Conservation (phyloP, 1,140 invertebrate genomes). For the Bombyx mandarina region DNA sequence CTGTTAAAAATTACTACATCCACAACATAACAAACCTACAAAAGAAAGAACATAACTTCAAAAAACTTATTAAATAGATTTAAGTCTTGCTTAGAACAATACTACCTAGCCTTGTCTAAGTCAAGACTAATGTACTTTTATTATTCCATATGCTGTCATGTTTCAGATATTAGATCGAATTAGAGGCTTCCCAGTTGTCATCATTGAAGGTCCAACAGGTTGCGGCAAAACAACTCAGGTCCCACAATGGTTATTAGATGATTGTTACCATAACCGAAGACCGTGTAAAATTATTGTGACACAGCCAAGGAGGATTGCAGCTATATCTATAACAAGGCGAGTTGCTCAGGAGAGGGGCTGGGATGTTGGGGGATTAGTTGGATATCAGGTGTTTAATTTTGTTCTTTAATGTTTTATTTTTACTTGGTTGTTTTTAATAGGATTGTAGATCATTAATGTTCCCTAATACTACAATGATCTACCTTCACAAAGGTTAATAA, state of each 20-base stretch:
- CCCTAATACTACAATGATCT: too few relatives aligned
- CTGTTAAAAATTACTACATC: too few relatives aligned
- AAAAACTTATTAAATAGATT: too few relatives aligned
- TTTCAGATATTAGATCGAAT: slow-evolving; percentile 48
- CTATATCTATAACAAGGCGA: slow-evolving; percentile 84
- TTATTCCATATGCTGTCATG: background rate
- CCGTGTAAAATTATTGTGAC: slow-evolving; percentile 90
- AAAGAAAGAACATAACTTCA: too few relatives aligned
- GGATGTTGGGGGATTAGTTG: slow-evolving; percentile 83
- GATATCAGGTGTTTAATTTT: slow-evolving; percentile 78
- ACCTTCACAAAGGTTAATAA: too few relatives aligned
- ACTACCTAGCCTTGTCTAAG: too few relatives aligned
- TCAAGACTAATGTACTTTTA: too few relatives aligned
- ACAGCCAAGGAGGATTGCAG: slow-evolving; percentile 89
- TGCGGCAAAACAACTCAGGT: slow-evolving; percentile 85
- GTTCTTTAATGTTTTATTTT: too few relatives aligned
- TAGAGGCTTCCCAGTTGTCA: slow-evolving; percentile 43
- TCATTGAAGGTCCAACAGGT: slow-evolving; percentile 93
- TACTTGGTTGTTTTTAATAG: too few relatives aligned
- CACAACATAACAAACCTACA: too few relatives aligned
- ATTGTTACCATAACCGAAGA: slow-evolving; percentile 71
- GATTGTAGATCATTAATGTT: too few relatives aligned
- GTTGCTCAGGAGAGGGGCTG: slow-evolving; percentile 85
- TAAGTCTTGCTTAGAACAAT: too few relatives aligned
- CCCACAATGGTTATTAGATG: slow-evolving; percentile 90